Evolutionary conservation across 2,797 vertebrate genomes (phyloP).

Genomic region (Valencia hispanica): DNA sequence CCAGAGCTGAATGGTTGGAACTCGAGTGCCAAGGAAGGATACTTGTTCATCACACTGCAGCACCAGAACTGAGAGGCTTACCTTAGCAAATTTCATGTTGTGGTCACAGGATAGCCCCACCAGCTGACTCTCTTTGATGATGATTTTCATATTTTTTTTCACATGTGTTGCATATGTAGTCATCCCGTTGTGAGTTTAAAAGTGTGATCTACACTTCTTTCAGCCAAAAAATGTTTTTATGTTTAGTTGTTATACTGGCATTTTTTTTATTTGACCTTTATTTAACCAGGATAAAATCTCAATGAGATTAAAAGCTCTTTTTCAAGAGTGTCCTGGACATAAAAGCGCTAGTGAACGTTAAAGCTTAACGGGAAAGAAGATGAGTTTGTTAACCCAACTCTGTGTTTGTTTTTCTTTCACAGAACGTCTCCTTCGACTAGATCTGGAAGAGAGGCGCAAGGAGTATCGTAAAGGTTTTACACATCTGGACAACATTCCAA

Average conservation of each 20-base stretch:
- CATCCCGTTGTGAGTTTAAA: not conserved
- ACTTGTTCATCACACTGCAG: not conserved
- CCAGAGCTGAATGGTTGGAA: not conserved
- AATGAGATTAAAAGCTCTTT: too few species aligned
- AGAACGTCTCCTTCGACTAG: conserved; percentile 92
- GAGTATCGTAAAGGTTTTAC: conserved; percentile 88
- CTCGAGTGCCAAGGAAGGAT: not conserved
- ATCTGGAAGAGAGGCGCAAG: conserved; percentile 91
- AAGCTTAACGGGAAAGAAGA: not conserved
- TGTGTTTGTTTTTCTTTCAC: conserved; percentile 28
- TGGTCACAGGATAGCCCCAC: not conserved
- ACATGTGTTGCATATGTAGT: not conserved
- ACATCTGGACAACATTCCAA: conserved; percentile 85
- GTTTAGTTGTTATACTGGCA: too few species aligned
- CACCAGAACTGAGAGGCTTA: not conserved
- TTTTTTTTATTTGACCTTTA: too few species aligned
- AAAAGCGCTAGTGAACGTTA: not conserved
- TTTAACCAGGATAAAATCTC: too few species aligned
- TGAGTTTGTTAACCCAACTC: not conserved
- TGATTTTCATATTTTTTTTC: not conserved
- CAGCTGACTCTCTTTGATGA: not conserved
- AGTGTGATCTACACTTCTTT: not conserved
- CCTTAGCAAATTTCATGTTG: not conserved
- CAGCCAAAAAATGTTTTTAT: too few species aligned
- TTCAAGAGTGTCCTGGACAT: too few species aligned